Evolutionary conservation across 2,888 invertebrate genomes (phyloP), one percentile per base, ranked within the genome.

Genomic region (Lasioglossum lativentre): DNA sequence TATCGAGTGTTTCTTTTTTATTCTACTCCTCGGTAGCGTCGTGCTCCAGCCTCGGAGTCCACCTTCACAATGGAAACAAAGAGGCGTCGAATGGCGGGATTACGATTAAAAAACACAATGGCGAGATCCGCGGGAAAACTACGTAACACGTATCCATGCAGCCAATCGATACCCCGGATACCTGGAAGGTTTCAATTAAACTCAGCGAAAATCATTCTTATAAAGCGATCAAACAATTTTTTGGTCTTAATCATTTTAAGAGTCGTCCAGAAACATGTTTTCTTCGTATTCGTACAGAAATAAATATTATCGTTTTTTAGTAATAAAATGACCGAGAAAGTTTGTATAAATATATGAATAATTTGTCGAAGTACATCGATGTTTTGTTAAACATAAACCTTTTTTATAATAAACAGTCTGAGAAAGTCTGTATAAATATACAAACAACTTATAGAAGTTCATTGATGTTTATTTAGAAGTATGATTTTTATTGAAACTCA

Each of bases 1-100:
- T 92, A 91, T 89, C 87, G 85, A 88, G 42, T 80, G 73, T 78
- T 75, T 70, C 34, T 45, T 68, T 68, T 75, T 38, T 66, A 77
- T 34, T 40, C 34, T 27, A 47, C 23, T 40, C 19, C 34, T 14
- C 40, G 19, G 23, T 19, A 4, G 40, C 59, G 70, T 16, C 16
- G 52, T 19, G 6, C 47, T 81, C 47, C 38, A 40, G 47, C 66
- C n/a, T 23, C 56, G 5, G 23, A 81, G 45, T 47, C 23, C 47
- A n/a, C 45, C 40, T 4, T 47, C 40, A 23, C 34, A 75, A 56
- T 45, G 38, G 27, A 10, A 63, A 42, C 73, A 68, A 74, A 82
- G 82, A 30, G 76, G 66, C 63, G 72, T 76, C 76, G 74, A 75
- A 75, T 78, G 66, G 38, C 68, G n/a, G 38, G 27, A 27, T 76